A percentile compares a stretch with the other conserved stretches of the same genome.
phyloP scores from a whole-genome alignment of 1,140 invertebrate genomes.

The Acromyrmex heyeri region DNA sequence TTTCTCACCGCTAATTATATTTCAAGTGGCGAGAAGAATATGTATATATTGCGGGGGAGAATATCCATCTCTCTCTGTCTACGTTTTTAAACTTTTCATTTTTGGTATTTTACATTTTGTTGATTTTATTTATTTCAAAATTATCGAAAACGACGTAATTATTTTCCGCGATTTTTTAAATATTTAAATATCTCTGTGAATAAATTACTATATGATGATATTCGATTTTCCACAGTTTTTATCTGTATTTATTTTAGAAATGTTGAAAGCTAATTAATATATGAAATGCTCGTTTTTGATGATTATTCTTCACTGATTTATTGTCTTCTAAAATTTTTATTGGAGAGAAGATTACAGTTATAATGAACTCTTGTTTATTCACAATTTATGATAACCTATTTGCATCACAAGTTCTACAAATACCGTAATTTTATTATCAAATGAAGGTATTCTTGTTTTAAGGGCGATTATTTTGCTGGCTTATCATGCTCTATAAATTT shows the following conservation, averaged over 20 bases:
- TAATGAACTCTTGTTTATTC: not conserved
- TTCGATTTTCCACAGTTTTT: not conserved
- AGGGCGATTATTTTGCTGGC: not conserved
- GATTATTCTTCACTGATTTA: not conserved
- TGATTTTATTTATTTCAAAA: slow-evolving; percentile 6
- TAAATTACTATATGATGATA: not conserved
- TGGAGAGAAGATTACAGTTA: not conserved
- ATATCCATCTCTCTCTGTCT: not conserved
- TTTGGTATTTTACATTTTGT: not conserved
- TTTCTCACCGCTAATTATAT: slow-evolving; percentile 67
- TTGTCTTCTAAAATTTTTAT: not conserved
- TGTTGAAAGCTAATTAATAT: not conserved
- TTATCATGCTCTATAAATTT: not conserved
- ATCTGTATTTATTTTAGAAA: not conserved
- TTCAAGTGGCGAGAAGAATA: slow-evolving; percentile 59
- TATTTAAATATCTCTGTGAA: not conserved
- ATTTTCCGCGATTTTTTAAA: not conserved
- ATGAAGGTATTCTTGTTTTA: not conserved
- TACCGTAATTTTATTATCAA: slow-evolving; percentile 5
- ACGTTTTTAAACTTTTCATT: not conserved
- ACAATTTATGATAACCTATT: not conserved
- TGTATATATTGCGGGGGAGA: not conserved
- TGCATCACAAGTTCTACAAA: not conserved
- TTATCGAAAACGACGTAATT: not conserved
- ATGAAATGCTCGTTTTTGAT: not conserved